Percentiles rank a stretch among this genome's conserved stretches.
phyloP scores from a whole-genome alignment of 2,797 vertebrate species.

The Poecile montanus region DNA sequence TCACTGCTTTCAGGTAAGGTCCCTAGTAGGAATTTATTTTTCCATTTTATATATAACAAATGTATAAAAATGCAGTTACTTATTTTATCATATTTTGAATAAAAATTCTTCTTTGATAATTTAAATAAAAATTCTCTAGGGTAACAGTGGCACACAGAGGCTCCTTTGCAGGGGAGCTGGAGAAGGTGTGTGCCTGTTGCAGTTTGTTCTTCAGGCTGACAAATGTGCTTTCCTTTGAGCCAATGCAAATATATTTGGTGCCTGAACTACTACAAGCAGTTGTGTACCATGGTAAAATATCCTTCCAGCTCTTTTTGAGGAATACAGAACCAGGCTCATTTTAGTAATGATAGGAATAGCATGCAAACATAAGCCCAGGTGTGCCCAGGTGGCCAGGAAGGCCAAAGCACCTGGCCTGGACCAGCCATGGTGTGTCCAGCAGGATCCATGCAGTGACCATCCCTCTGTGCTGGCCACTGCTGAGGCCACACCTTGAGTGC shows the following conservation, averaged over 20 bases:
- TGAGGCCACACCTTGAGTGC: background rate
- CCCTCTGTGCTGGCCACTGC: background rate
- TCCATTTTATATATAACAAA: too few relatives aligned
- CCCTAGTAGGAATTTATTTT: background rate
- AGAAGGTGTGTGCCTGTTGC: background rate
- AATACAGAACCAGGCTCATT: background rate
- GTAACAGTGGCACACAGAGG: background rate
- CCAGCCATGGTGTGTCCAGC: background rate
- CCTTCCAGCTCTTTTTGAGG: background rate
- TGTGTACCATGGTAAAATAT: background rate
- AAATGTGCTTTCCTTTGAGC: background rate
- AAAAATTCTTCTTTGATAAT: background rate
- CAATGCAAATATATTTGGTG: background rate
- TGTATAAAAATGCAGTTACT: background rate
- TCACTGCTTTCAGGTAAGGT: background rate
- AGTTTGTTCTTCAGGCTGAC: background rate
- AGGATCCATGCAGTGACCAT: background rate
- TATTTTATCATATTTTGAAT: background rate
- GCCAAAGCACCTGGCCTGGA: background rate
- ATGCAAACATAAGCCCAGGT: background rate
- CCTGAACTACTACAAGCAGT: rapidly evolving
- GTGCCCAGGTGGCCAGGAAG: background rate
- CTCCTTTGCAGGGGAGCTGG: background rate
- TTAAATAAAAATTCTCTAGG: background rate
- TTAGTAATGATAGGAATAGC: background rate